Conservation (phyloP, 1,140 invertebrate species). For the Bombus picipes region DNA sequence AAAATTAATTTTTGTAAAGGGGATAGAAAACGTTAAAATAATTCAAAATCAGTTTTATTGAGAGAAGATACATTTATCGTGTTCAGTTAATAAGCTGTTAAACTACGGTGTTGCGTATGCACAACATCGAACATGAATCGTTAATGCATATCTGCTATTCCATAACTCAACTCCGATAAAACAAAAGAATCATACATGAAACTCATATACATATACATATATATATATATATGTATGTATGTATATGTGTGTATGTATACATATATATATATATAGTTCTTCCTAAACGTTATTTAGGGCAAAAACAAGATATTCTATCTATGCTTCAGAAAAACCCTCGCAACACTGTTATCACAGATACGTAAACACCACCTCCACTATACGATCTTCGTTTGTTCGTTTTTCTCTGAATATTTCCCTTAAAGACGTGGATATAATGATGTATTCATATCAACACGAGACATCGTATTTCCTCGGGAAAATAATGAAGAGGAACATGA, state of each 20-base stretch:
- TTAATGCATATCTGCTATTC: not conserved
- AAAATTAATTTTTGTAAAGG: too few species aligned
- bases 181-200: not conserved
- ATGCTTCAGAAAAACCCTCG: not conserved
- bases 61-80: not conserved
- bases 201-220: not conserved
- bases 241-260: fast-evolving
- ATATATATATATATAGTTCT: not conserved
- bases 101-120: not conserved
- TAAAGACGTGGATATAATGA: not conserved
- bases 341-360: conserved; percentile 1
- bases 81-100: not conserved
- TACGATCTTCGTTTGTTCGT: not conserved
- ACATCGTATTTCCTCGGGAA: not conserved
- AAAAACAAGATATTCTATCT: conserved; percentile 38
- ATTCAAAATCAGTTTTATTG: not conserved
- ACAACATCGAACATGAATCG: not conserved
- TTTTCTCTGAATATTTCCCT: conserved; percentile 8
- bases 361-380: conserved; percentile 11
- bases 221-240: fast-evolving
- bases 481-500: not conserved
- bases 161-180: not conserved
- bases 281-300: conserved; percentile 26
- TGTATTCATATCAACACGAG: not conserved
- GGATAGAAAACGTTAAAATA: too few species aligned